Evolutionary conservation across 35 echinoderm and acorn worm genomes (phyloP).

Genomic region (Stichopus chloronotus): DNA sequence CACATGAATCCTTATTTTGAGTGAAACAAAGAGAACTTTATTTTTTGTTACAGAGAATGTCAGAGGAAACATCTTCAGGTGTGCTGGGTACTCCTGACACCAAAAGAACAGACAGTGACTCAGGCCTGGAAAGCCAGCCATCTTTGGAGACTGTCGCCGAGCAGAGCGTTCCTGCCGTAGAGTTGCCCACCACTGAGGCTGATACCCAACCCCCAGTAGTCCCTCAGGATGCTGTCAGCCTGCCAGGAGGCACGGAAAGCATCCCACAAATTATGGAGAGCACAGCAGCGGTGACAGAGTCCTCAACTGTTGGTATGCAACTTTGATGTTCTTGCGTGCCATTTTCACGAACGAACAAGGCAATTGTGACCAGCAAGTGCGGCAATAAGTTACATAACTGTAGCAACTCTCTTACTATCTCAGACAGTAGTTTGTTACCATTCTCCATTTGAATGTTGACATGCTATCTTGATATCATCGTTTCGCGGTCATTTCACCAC

Average conservation of each 20-base stretch:
- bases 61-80: conserved; percentile 3
- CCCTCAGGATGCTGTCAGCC: not conserved
- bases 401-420: too few species aligned
- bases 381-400: too few species aligned
- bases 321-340: too few species aligned
- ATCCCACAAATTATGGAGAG: not conserved
- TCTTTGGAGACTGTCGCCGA: conserved; percentile 3
- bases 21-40: too few species aligned
- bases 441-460: too few species aligned
- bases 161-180: not conserved
- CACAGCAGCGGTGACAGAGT: not conserved
- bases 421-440: too few species aligned
- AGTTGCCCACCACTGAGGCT: not conserved
- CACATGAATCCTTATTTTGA: too few species aligned
- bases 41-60: conserved; percentile 2
- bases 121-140: conserved; percentile 15
- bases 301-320: not conserved
- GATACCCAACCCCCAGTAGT: not conserved
- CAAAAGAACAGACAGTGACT: not conserved
- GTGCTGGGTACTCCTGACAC: conserved; percentile 19
- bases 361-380: too few species aligned
- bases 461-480: too few species aligned
- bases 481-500: too few species aligned
- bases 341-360: too few species aligned
- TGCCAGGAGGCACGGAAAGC: not conserved